These are phyloP conservation scores for Cydia splendana DNA, from an alignment of 1,140 invertebrate species.

Conservation along the genomic window DNA sequence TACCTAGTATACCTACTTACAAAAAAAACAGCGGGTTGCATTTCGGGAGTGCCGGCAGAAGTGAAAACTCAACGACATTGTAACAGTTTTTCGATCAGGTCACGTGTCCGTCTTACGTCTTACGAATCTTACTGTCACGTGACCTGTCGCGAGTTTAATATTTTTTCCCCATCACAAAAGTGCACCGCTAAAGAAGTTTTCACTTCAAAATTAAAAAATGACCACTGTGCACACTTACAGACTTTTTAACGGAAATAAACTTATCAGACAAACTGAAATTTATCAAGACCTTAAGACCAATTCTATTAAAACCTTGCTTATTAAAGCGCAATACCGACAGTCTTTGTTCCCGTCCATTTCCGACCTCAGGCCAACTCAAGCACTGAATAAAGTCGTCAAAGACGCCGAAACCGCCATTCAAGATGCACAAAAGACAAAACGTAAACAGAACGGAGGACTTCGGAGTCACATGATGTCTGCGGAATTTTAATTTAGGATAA, in stretches of 20 bases:
- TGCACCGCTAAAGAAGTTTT: too few species aligned
- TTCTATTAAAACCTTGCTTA: conserved; percentile 1
- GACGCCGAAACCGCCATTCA: conserved; percentile 38
- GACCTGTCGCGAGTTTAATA: too few species aligned
- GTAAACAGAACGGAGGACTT: conserved; percentile 1
- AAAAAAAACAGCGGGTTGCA: too few species aligned
- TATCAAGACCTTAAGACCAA: not conserved
- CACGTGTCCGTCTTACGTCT: too few species aligned
- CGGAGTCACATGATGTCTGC: conserved; percentile 1
- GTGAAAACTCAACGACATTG: too few species aligned
- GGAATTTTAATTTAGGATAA: not conserved
- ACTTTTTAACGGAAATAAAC: not conserved
- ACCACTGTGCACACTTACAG: not conserved
- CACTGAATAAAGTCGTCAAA: conserved; percentile 69
- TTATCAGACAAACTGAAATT: conserved; percentile 1
- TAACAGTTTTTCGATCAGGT: too few species aligned
- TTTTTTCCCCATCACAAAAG: too few species aligned
- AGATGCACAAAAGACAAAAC: conserved; percentile 10
- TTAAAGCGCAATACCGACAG: conserved; percentile 64
- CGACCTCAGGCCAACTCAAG: conserved; percentile 58
- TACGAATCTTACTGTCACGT: too few species aligned
- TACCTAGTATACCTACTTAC: not conserved
- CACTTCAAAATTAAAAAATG: too few species aligned
- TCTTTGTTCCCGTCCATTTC: conserved; percentile 65
- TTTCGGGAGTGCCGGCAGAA: too few species aligned